Evolutionary conservation across 2,888 invertebrate genomes (phyloP).

Genomic region (Ophioninae sp.): DNA sequence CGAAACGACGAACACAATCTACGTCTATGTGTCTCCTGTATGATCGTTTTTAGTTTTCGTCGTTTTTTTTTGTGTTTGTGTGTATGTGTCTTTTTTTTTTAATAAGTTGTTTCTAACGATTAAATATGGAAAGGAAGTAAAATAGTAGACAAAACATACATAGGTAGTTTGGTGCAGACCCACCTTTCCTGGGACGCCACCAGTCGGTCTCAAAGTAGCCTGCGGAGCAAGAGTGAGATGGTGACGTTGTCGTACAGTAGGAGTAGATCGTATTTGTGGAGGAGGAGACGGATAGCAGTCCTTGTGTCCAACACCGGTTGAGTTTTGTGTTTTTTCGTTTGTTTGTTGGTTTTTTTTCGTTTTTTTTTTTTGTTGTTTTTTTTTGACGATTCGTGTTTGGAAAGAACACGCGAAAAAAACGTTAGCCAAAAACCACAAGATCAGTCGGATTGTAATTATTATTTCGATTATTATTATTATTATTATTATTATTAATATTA

Average conservation of each 20-base stretch:
- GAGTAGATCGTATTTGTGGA: slow-evolving; percentile 85
- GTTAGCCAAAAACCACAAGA: slow-evolving; percentile 78
- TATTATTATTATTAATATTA: not conserved
- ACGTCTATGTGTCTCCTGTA: slow-evolving; percentile 29
- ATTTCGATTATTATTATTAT: too few species aligned
- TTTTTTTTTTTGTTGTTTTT: slow-evolving; percentile 41
- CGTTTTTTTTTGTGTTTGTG: slow-evolving; percentile 24
- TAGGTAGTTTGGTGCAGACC: slow-evolving; percentile 83
- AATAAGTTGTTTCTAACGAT: slow-evolving; percentile 63
- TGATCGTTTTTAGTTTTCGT: not conserved
- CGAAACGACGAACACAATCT: slow-evolving; percentile 53
- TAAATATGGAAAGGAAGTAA: slow-evolving; percentile 71
- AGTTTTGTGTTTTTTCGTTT: slow-evolving; percentile 70
- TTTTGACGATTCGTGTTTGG: slow-evolving; percentile 68
- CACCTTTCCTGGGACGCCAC: slow-evolving; percentile 98
- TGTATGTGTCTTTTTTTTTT: not conserved
- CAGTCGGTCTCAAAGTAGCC: slow-evolving; percentile 97
- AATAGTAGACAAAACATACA: slow-evolving; percentile 81
- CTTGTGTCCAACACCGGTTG: slow-evolving; percentile 82
- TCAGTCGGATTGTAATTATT: slow-evolving; percentile 71
- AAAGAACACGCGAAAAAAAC: slow-evolving; percentile 78
- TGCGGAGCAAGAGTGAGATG: slow-evolving; percentile 87
- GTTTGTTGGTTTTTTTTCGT: slow-evolving; percentile 32
- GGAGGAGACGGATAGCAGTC: slow-evolving; percentile 85
- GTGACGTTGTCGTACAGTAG: slow-evolving; percentile 80